Percentiles rank a stretch among this genome's conserved stretches.
phyloP scores from a whole-genome alignment of 35 echinoderm and acorn worm species.

The Heliocidaris tuberculata region DNA sequence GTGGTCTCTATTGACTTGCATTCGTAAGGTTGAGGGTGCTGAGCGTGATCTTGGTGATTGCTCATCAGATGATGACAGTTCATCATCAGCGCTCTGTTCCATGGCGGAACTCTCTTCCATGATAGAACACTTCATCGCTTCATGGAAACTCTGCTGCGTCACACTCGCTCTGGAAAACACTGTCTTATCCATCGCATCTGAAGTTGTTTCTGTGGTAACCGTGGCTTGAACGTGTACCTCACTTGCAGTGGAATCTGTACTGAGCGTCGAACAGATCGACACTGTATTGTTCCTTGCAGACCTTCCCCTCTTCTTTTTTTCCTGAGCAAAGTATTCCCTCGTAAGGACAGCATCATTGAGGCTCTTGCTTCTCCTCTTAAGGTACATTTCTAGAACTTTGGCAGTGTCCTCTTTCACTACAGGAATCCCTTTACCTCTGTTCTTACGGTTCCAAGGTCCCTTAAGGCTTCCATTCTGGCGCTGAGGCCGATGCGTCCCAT shows the following conservation, averaged over 20 bases:
- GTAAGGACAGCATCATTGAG: conserved; percentile 82
- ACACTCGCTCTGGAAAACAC: conserved; percentile 23
- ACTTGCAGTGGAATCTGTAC: conserved; percentile 51
- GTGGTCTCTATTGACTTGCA: conserved; percentile 62
- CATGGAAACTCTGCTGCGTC: conserved; percentile 65
- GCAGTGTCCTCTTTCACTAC: conserved; percentile 74
- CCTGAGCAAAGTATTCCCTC: conserved; percentile 80
- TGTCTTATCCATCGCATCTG: not conserved
- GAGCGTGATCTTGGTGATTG: conserved; percentile 61
- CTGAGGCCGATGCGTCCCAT: conserved; percentile 27
- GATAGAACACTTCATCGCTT: conserved; percentile 64
- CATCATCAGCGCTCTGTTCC: conserved; percentile 83
- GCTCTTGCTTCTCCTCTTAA: conserved; percentile 83
- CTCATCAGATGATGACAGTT: conserved; percentile 78
- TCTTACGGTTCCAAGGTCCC: conserved; percentile 56
- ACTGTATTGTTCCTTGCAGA: conserved; percentile 77
- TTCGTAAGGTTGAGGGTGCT: conserved; percentile 77
- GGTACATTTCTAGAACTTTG: conserved; percentile 86
- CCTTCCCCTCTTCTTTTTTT: conserved; percentile 65
- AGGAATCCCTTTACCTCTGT: conserved; percentile 67
- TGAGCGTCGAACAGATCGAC: conserved; percentile 63
- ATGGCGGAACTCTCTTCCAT: conserved; percentile 44
- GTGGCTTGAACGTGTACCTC: not conserved
- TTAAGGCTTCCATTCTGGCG: conserved; percentile 42
- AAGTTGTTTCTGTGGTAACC: not conserved